phyloP scores from a whole-genome alignment of 2,888 invertebrate genomes.

The Chloroclystis v-ata region DNA sequence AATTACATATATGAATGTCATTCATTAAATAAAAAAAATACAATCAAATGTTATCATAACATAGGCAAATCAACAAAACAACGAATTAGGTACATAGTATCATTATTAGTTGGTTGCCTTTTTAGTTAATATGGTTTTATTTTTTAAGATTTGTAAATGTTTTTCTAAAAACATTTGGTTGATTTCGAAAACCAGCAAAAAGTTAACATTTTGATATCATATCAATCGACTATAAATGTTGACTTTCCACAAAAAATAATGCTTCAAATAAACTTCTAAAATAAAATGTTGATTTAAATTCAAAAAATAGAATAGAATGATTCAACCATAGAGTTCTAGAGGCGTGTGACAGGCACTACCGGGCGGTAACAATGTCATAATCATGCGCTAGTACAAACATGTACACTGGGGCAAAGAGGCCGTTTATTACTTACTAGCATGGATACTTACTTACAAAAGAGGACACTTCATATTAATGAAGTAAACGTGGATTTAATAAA shows the following conservation, averaged over 20 bases:
- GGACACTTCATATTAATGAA: no score
- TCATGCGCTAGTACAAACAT: constrained; percentile 15
- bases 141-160: no score
- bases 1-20: no score
- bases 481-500: no score
- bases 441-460: no score
- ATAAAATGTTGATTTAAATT: constrained; percentile 3
- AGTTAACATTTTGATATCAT: not conserved
- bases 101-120: no score
- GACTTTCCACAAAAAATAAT: constrained; percentile 2
- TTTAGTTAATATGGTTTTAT: no score
- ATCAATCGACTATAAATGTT: constrained; percentile 3
- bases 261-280: not conserved
- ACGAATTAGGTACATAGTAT: no score
- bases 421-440: no score
- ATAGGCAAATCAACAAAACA: no score
- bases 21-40: no score
- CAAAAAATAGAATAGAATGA: constrained; percentile 7
- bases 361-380: constrained; percentile 23
- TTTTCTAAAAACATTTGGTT: not conserved
- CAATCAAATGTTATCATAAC: no score
- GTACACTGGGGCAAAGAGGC: constrained; percentile 8
- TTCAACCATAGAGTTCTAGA: constrained; percentile 9
- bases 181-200: not conserved
- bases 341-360: constrained; percentile 18